Base-by-base conservation (phyloP, 2,797 vertebrate species). In the Melanotaenia trifasciata region DNA sequence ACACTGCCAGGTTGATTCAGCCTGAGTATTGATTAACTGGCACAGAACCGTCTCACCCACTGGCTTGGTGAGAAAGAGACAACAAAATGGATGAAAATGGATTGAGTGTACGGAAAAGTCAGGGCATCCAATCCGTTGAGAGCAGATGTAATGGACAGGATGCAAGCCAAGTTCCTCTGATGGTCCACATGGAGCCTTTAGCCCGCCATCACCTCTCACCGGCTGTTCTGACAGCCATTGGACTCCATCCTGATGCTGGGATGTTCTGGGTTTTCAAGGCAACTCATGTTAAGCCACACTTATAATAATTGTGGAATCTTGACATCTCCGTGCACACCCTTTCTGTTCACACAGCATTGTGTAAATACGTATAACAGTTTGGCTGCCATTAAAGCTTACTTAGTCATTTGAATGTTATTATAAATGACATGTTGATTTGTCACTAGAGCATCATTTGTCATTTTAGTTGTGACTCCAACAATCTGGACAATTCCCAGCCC, bases 1-100 rank as follows among this genome's bases (percentile, higher is more conserved):
- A 87, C 79, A 63, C 87, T 88, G 90, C 89, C 89, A 90, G 65
- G 80, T 57, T 64, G 78, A 67, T 80, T 88, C 84, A 78, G 84
- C 76, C 66, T 28, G 24, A 79, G 77, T 90, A 93, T 90, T 94
- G 93, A 94, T 94, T 87, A 87, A 88, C 89, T 87, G 81, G 89
- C 89, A 74, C 40, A 2, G 80, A 78, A 54, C 35, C 33, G 70
- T 84, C 79, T 82, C 69, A 40, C 67, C 50, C 78, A 79, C 86
- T 84, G 81, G 58, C 74, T 82, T 72, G 79, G 82, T 60, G 69
- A 73, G 76, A 72, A 67, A 64, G 60, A 85, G 81, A 78, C 79
- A 84, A 74, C 56, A 68, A 88, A 32, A 86, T 73, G 80, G 77
- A 83, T 66, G 70, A 58, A 76, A 83, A 58, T 9, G 4, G 73